A percentile compares a stretch with the other conserved stretches of the same genome.
phyloP scores from a whole-genome alignment of 2,888 invertebrate genomes.

The Leptinotarsa juncta region DNA sequence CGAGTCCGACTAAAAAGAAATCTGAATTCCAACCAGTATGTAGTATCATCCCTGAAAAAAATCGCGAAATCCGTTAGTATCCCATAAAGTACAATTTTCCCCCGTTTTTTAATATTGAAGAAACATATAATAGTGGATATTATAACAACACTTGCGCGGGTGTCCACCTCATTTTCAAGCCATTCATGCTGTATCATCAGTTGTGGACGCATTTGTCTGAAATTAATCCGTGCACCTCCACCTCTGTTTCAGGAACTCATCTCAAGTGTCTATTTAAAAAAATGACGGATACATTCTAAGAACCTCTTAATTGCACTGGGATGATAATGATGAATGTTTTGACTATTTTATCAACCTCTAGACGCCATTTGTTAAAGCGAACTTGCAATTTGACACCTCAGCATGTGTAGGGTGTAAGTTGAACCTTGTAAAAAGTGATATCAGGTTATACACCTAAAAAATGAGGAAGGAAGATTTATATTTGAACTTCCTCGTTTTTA shows the following conservation, averaged over 20 bases:
- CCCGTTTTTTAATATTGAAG: too few species aligned
- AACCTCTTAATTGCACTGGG: slow-evolving; percentile 34
- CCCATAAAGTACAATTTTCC: too few species aligned
- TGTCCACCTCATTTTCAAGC: neutral
- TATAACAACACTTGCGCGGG: too few species aligned
- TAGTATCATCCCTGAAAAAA: too few species aligned
- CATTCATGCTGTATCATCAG: too few species aligned
- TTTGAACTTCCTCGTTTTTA: slow-evolving; percentile 13
- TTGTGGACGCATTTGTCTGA: neutral
- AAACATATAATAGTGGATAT: too few species aligned
- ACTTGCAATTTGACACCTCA: slow-evolving; percentile 44
- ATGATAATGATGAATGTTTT: slow-evolving; percentile 20
- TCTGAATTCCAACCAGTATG: too few species aligned
- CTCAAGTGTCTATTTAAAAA: slow-evolving; percentile 30
- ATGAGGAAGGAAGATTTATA: slow-evolving; percentile 25
- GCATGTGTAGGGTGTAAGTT: slow-evolving; percentile 51
- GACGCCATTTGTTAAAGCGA: slow-evolving; percentile 38
- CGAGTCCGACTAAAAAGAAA: too few species aligned
- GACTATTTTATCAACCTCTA: slow-evolving; percentile 23
- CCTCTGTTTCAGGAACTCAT: slow-evolving; percentile 3
- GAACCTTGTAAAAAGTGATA: slow-evolving; percentile 33
- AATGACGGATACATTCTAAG: slow-evolving; percentile 34
- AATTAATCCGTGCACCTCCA: neutral
- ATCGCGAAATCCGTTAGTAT: too few species aligned
- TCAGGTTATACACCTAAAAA: slow-evolving; percentile 36